Conservation (phyloP, 2,888 invertebrate genomes). For the Dexiosoma caninum region DNA sequence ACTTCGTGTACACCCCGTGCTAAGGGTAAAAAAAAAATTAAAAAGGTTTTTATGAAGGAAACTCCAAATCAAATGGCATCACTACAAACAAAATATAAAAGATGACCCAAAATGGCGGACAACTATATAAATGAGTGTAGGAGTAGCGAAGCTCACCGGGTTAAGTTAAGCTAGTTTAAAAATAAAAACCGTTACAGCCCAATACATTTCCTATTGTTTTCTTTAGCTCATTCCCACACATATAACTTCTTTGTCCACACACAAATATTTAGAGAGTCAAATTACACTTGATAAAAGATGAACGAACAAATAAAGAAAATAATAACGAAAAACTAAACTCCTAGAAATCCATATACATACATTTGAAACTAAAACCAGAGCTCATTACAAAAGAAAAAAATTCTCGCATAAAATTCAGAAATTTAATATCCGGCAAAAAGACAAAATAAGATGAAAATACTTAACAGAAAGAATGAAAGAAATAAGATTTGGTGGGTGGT, state of each 20-base stretch:
- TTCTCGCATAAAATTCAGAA: background rate
- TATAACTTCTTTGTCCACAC: background rate
- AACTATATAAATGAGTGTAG: too few species aligned
- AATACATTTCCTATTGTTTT: too few species aligned
- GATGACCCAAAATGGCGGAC: too few species aligned
- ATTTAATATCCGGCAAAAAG: conserved; percentile 8
- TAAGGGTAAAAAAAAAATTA: too few species aligned
- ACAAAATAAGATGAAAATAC: background rate
- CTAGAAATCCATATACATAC: background rate
- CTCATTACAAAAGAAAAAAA: background rate
- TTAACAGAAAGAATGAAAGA: background rate
- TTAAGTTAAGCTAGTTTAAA: too few species aligned
- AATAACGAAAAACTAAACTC: background rate
- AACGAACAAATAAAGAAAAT: background rate
- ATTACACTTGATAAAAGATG: background rate
- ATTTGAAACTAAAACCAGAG: conserved; percentile 1
- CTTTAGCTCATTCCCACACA: too few species aligned
- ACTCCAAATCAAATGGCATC: too few species aligned
- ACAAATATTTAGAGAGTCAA: background rate
- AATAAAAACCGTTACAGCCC: background rate
- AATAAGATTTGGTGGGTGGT: background rate
- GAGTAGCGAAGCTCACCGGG: too few species aligned
- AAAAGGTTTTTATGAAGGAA: too few species aligned
- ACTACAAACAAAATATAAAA: too few species aligned
- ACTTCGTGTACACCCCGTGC: too few species aligned